Evolutionary conservation across 2,797 vertebrate genomes (phyloP), one percentile per base, ranked within the genome.

Genomic region (Phylloscopus collybita): DNA sequence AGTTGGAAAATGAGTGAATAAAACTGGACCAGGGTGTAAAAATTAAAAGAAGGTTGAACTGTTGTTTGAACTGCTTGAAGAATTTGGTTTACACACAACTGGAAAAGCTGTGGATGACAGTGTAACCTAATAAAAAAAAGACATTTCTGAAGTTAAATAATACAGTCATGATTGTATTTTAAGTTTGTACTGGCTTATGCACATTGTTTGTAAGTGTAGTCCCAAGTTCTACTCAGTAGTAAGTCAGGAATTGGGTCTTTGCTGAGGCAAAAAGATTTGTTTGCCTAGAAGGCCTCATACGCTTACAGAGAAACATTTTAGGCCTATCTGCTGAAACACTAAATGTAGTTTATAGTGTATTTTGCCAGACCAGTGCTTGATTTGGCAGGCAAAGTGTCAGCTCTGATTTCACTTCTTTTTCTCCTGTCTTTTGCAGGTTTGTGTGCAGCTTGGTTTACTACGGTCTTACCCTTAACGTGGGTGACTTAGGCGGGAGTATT

Each of bases 361-460:
- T 61, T 17, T 90, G 73, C 40, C 59, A 90, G 66, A 70, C 11
- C 11, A 49, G 10, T 74, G 50, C 29, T 80, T 82, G 3, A 62
- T 64, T 66, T 93, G 51, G 8, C 45, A 73, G 59, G 21, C n/a
- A 38, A 74, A 83, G 11, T 17, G 17, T n/a, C 51, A 82, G 36
- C 36, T 88, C 47, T 87, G 70, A 90, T 71, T 80, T 84, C 18
- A 34, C 25, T 19, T 60, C 40, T 54, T 62, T 47, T 17, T 5
- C 3, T 16, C 36, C 47, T 60, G 25, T 93, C 88, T 79, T 62
- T 54, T 79, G 25, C 88, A 98, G 98, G 98, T 98, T 98, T 70
- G 98, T 98, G 70, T 98, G 98, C 97, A 98, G 98, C 75, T 96
- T 98, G 95, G 98, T 98, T 76, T 98, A 98, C 86, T 98, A 98